Base-by-base conservation (phyloP, 2,113 vertebrate genomes). In the Semicossyphus pulcher region DNA sequence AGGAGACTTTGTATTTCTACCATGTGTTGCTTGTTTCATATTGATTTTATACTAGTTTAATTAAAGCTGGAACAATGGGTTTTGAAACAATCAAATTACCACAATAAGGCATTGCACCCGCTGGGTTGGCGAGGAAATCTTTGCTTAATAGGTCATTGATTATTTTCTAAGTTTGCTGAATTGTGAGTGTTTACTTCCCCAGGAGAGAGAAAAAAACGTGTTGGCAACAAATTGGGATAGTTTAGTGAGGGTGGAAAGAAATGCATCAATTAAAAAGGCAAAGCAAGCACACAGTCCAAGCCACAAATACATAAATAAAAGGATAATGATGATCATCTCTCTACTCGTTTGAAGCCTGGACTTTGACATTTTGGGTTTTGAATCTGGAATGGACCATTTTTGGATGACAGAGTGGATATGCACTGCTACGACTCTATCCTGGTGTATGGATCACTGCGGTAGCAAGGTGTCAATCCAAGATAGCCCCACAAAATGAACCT, bases 11-110 rank as follows among this genome's bases (percentile, higher is more conserved):
- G 32, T 42, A 41, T 81, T 70, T 73, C 9, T 10, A 34, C 47
- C 37, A 72, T 57, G 48, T 68, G 64, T 64, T 53, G 47, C 62
- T 64, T 77, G 61, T 81, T 80, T 56, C 34, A 44, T 52, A 88
- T 88, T 80, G 78, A 82, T 86, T 88, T 76, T 65, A 49, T 42
- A 37, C 37, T 9, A 14, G 52, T 71, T 68, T 61, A 86, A 88
- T 89, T 87, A 76, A 80, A 80, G 54, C 72, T 60, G 52, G 49
- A 65, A 72, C 56, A 75, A 64, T 76, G 56, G 21, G 18, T 72
- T 82, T 54, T 16, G 41, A 75, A 82, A 69, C 29, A 68, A 48
- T 78, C 52, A 52, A 25, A 81, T 75, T 60, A 45, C 18, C 31
- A 34, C 31, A 67, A 60, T 45, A 56, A 76, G 45, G 21, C 26